phyloP scores from a whole-genome alignment of 2,797 vertebrate species.

The Chelidonichthys spinosus region DNA sequence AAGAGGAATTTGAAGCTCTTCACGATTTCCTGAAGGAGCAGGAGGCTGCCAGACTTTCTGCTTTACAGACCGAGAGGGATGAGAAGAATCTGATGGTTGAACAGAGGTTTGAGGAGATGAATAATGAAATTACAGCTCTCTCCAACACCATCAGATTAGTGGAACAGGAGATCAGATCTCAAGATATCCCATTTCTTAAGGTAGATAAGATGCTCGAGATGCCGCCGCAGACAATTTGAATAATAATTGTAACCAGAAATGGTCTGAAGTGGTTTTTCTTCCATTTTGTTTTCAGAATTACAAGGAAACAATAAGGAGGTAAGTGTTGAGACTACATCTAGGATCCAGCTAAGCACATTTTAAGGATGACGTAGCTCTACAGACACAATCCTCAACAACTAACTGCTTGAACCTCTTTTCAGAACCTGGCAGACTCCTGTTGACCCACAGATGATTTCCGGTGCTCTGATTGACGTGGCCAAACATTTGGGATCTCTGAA shows the following conservation, averaged over 20 bases:
- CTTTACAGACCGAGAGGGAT: constrained; percentile 78
- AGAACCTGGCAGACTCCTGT: constrained; percentile 80
- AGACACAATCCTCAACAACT: constrained; percentile 14
- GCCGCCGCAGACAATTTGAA: background rate
- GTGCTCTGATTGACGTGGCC: constrained; percentile 80
- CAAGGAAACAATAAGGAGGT: constrained; percentile 85
- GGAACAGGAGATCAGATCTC: constrained; percentile 82
- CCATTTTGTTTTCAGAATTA: constrained; percentile 80
- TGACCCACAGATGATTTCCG: constrained; percentile 73
- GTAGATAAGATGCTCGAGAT: constrained; percentile 52
- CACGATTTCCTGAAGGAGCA: constrained; percentile 82
- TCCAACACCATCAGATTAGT: constrained; percentile 77
- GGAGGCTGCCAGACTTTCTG: constrained; percentile 75
- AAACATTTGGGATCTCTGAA: constrained; percentile 85
- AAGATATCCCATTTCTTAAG: constrained; percentile 82
- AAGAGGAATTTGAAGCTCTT: constrained; percentile 81
- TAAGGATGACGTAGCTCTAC: background rate
- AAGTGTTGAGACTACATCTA: constrained; percentile 19
- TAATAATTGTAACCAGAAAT: background rate
- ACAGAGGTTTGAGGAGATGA: constrained; percentile 76
- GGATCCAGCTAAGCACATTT: background rate
- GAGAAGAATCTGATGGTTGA: constrained; percentile 77
- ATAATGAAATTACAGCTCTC: constrained; percentile 74
- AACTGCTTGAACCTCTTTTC: constrained; percentile 52
- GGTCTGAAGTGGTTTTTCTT: constrained; percentile 2